phyloP scores from a whole-genome alignment of 2,888 invertebrate species.

The Pycnomerus fuliginosus region DNA sequence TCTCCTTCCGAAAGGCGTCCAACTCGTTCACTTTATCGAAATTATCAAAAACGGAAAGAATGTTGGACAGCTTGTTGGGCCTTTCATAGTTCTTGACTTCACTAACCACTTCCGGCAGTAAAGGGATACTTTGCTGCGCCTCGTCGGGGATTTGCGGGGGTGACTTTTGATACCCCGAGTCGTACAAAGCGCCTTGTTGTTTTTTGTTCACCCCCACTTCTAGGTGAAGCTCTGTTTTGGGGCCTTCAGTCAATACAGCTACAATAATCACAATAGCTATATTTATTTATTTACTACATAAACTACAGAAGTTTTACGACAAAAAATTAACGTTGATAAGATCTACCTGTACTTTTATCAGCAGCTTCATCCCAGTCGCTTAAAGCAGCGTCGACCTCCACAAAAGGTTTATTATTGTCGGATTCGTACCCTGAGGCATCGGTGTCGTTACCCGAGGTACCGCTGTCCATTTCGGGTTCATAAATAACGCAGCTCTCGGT shows the following conservation, averaged over 20 bases:
- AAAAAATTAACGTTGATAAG: neutral
- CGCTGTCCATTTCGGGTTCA: slow-evolving; percentile 37
- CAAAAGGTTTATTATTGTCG: slow-evolving; percentile 23
- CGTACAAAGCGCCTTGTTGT: slow-evolving; percentile 31
- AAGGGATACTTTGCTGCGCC: no score
- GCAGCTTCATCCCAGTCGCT: slow-evolving; percentile 35
- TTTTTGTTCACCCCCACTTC: slow-evolving; percentile 18
- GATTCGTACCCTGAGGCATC: slow-evolving; percentile 30
- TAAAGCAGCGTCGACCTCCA: slow-evolving; percentile 24
- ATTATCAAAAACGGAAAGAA: slow-evolving; percentile 16
- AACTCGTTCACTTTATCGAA: slow-evolving; percentile 39
- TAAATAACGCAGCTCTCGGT: slow-evolving; percentile 42
- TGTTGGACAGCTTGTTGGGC: slow-evolving; percentile 14
- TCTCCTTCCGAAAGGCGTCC: slow-evolving; percentile 30
- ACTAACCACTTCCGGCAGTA: no score
- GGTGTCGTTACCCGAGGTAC: slow-evolving; percentile 29
- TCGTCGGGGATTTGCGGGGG: slow-evolving; percentile 7
- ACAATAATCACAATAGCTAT: no score
- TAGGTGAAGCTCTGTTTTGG: slow-evolving; percentile 4
- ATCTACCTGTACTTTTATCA: neutral
- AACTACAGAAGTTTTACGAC: neutral
- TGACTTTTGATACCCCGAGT: slow-evolving; percentile 45
- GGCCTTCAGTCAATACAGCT: neutral
- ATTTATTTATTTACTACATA: neutral
- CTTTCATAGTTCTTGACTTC: slow-evolving; percentile 31